phyloP scores from a whole-genome alignment of 2,888 invertebrate species.

The Drosophila subquinaria region DNA sequence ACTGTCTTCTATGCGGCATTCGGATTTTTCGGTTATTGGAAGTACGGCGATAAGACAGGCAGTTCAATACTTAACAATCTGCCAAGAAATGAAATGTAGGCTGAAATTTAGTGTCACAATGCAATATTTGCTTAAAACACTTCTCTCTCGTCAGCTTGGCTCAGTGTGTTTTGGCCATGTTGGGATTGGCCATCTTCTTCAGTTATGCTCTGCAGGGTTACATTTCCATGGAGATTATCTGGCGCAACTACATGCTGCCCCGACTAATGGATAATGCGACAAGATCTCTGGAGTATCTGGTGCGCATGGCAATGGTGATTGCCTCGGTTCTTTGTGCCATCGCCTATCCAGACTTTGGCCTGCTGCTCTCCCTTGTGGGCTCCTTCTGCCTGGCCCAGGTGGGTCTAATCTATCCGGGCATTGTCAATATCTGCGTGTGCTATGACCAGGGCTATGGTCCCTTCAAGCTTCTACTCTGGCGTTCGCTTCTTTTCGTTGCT shows the following conservation, averaged over 20 bases:
- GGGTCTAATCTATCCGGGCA: constrained; percentile 95
- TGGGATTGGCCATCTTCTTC: constrained; percentile 94
- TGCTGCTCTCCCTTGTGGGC: constrained; percentile 95
- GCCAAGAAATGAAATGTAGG: constrained; percentile 89
- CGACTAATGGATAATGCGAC: constrained; percentile 26
- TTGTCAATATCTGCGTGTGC: constrained; percentile 92
- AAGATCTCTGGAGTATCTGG: constrained; percentile 87
- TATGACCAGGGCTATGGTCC: constrained; percentile 86
- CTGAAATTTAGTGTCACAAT: background rate
- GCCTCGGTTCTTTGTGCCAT: constrained; percentile 88
- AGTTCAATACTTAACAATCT: constrained; percentile 96
- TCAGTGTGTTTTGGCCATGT: constrained; percentile 91
- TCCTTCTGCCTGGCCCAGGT: constrained; percentile 95
- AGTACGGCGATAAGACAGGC: constrained; percentile 90
- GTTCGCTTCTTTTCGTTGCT: constrained; percentile 44
- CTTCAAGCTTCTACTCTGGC: constrained; percentile 30
- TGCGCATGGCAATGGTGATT: constrained; percentile 89
- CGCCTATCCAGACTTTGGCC: constrained; percentile 93
- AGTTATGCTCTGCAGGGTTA: constrained; percentile 98
- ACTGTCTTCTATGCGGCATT: constrained; percentile 92
- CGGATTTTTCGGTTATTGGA: constrained; percentile 96
- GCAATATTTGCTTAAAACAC: constrained; percentile 41
- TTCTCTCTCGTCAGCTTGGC: constrained; percentile 87
- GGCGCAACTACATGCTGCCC: constrained; percentile 86
- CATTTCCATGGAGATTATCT: constrained; percentile 97